phyloP scores from a whole-genome alignment of 2,113 vertebrate genomes.

The Pipa parva region DNA sequence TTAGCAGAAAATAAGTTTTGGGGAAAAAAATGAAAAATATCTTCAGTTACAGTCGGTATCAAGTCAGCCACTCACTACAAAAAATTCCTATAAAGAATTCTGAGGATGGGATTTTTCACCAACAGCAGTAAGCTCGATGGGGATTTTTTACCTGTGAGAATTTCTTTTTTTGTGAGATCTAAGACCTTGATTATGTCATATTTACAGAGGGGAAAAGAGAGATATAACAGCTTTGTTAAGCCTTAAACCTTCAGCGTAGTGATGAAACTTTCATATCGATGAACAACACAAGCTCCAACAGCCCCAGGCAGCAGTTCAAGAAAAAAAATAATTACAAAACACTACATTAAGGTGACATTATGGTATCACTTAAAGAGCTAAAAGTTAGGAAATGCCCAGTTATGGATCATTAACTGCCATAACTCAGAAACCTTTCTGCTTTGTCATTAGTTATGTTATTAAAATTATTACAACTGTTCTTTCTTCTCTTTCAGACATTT shows the following conservation, averaged over 20 bases:
- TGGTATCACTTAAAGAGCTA: conserved; percentile 20
- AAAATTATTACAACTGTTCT: conserved; percentile 28
- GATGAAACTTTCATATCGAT: conserved; percentile 27
- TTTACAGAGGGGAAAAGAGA: conserved; percentile 29
- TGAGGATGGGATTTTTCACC: conserved; percentile 30
- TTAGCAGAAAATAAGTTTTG: conserved; percentile 31
- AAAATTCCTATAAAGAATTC: conserved; percentile 32
- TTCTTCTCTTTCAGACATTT: conserved; percentile 10
- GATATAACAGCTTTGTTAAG: conserved; percentile 41
- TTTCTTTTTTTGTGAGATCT: conserved; percentile 29
- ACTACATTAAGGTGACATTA: conserved; percentile 43
- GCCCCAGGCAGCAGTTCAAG: conserved; percentile 26
- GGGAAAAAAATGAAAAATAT: conserved; percentile 37
- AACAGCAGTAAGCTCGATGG: conserved; percentile 24
- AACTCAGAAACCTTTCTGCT: conserved; percentile 32
- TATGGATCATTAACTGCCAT: conserved; percentile 19
- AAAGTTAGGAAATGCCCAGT: conserved; percentile 34
- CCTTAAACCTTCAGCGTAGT: conserved; percentile 36
- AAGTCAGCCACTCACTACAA: conserved; percentile 27
- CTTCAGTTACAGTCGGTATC: conserved; percentile 30
- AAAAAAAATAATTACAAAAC: conserved; percentile 39
- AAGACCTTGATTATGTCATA: conserved; percentile 34
- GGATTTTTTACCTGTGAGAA: conserved; percentile 27
- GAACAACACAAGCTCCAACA: conserved; percentile 21
- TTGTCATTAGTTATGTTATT: conserved; percentile 33